Percentiles rank a stretch among this genome's conserved stretches.
Conservation (phyloP, 2,888 invertebrate species). For the Linnaemya vulpina region DNA sequence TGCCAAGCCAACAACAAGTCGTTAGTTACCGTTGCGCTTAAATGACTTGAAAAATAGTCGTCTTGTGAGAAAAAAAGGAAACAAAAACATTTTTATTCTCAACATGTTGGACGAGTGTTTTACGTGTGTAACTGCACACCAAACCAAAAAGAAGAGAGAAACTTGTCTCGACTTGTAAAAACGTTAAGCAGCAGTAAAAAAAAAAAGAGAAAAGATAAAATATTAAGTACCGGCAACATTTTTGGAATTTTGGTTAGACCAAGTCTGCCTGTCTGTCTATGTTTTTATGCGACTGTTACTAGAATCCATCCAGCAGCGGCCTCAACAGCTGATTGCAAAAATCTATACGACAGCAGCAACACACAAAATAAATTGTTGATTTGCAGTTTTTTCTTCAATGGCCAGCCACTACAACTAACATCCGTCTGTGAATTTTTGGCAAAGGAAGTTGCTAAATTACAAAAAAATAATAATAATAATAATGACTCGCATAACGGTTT, state of each 20-base stretch:
- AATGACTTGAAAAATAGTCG: constrained; percentile 52
- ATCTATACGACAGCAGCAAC: constrained; percentile 13
- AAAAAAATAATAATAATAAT: no score
- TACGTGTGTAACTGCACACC: constrained; percentile 35
- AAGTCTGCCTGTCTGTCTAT: neutral
- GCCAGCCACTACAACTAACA: no score
- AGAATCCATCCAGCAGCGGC: constrained; percentile 13
- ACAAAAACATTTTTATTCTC: constrained; percentile 20
- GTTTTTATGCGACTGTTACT: neutral
- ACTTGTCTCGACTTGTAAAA: constrained; percentile 48
- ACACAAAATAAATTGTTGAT: constrained; percentile 12
- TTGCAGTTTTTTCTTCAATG: no score
- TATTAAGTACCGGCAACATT: constrained; percentile 24
- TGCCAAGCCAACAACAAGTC: constrained; percentile 67
- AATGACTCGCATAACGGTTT: no score
- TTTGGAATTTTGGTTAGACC: constrained; percentile 52
- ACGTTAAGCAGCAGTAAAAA: constrained; percentile 2
- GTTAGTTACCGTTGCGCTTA: constrained; percentile 67
- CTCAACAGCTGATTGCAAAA: constrained; percentile 60
- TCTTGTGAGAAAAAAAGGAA: constrained; percentile 19
- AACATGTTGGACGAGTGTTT: constrained; percentile 35
- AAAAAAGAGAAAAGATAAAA: neutral
- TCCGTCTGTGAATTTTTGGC: no score
- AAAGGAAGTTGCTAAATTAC: no score
- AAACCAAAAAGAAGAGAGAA: constrained; percentile 42